Evolutionary conservation across 2,888 invertebrate species (phyloP).

Genomic region (Drosophila conformis): DNA sequence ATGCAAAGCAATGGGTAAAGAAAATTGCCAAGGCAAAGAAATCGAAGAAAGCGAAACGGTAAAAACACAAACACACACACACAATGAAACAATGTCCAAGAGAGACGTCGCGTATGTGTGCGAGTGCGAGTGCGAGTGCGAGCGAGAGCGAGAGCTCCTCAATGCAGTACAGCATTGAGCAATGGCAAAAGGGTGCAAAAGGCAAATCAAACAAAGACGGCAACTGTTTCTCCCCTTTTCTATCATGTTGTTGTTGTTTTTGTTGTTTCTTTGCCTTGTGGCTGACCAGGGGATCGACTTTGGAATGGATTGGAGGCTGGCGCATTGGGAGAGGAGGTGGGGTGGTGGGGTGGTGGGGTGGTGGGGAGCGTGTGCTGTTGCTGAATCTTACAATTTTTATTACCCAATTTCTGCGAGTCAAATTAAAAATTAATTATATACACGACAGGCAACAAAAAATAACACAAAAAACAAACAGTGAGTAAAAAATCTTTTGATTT

Average conservation of each 20-base stretch:
- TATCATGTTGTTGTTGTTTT: not conserved
- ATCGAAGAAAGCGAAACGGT: conserved; percentile 44
- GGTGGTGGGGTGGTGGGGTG: not conserved
- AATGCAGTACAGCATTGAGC: conserved; percentile 15
- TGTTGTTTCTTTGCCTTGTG: conserved; percentile 39
- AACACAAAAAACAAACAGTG: conserved; percentile 37
- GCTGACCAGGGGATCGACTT: conserved; percentile 43
- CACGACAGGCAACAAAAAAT: conserved; percentile 49
- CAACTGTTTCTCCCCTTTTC: conserved; percentile 27
- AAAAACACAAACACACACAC: conserved; percentile 31
- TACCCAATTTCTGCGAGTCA: conserved; percentile 75
- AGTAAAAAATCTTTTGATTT: conserved; percentile 72
- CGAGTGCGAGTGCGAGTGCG: not conserved
- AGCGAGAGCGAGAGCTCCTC: conserved; percentile 7
- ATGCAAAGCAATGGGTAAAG: conserved; percentile 55
- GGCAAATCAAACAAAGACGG: conserved; percentile 56
- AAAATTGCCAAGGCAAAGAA: conserved; percentile 43
- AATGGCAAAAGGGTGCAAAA: conserved; percentile 51
- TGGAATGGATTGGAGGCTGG: not conserved
- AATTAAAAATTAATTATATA: conserved; percentile 77
- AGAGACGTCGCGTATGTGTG: conserved; percentile 16
- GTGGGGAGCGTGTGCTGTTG: conserved; percentile 39
- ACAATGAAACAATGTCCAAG: conserved; percentile 41
- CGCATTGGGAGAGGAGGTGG: not conserved
- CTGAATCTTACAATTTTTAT: conserved; percentile 75